A percentile compares a stretch with the other conserved stretches of the same genome.
These are phyloP conservation scores for Prunella fulvescens DNA, from an alignment of 2,113 vertebrate genomes.

Conservation along the genomic window DNA sequence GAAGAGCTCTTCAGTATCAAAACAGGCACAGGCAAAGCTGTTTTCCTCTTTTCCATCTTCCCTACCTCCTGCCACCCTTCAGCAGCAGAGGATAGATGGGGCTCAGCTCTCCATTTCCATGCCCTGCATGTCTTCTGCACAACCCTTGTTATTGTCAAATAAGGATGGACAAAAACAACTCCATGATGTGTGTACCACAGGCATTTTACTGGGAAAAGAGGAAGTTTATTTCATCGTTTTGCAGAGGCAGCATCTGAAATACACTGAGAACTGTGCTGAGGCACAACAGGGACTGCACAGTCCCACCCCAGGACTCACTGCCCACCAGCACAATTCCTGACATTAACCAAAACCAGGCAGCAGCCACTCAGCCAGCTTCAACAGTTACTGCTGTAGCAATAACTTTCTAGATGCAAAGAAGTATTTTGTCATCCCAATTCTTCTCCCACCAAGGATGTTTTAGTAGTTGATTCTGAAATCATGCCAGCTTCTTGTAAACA, in stretches of 20 bases:
- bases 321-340: neutral
- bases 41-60: neutral
- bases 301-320: neutral
- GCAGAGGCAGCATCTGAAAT: neutral
- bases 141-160: neutral
- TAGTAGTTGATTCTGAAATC: neutral
- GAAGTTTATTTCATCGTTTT: neutral
- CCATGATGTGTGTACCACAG: rapidly evolving
- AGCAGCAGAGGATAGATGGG: neutral
- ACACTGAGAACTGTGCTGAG: neutral
- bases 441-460: neutral
- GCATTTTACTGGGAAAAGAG: neutral
- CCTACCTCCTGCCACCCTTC: neutral
- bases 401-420: neutral
- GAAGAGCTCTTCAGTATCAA: neutral
- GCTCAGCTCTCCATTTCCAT: neutral
- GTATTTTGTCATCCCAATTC: neutral
- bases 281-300: neutral
- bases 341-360: neutral
- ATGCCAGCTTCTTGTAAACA: neutral
- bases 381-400: neutral
- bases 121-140: neutral
- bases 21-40: neutral
- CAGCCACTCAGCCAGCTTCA: neutral
- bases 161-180: neutral